Conservation (phyloP, 2,113 vertebrate species). For the Mormoops blainvillei region DNA sequence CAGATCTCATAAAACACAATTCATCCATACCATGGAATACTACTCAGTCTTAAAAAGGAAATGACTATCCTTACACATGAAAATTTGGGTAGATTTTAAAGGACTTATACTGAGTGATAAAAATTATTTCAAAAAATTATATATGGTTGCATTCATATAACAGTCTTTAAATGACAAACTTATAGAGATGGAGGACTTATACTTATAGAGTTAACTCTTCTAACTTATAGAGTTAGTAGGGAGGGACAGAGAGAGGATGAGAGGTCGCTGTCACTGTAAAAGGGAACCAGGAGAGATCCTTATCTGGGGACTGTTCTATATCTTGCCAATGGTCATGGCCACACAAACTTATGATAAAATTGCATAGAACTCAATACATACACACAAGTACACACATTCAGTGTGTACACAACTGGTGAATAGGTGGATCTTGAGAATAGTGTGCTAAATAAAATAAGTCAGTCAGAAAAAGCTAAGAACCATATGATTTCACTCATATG, state of each 20-base stretch:
- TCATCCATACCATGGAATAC: not conserved
- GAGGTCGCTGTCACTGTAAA: not conserved
- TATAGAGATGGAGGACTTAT: not conserved
- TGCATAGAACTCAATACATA: not conserved
- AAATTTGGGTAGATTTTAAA: not conserved
- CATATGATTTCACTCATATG: too few relatives aligned
- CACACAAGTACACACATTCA: not conserved
- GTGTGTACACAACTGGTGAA: not conserved
- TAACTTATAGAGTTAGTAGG: not conserved
- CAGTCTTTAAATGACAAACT: too few relatives aligned
- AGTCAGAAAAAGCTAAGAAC: too few relatives aligned
- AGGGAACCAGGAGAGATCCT: not conserved
- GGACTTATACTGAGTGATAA: not conserved
- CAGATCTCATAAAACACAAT: not conserved
- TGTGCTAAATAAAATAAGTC: too few relatives aligned
- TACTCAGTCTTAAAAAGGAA: not conserved
- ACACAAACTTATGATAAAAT: not conserved
- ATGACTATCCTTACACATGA: not conserved
- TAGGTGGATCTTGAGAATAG: too few relatives aligned
- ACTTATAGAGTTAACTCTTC: too few relatives aligned
- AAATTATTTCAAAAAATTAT: not conserved
- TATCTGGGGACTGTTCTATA: not conserved
- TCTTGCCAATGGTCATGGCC: not conserved
- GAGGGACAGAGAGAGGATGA: not conserved
- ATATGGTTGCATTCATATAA: not conserved